Base-by-base conservation (phyloP, 2,888 invertebrate genomes). In the Anarsia innoxiella region DNA sequence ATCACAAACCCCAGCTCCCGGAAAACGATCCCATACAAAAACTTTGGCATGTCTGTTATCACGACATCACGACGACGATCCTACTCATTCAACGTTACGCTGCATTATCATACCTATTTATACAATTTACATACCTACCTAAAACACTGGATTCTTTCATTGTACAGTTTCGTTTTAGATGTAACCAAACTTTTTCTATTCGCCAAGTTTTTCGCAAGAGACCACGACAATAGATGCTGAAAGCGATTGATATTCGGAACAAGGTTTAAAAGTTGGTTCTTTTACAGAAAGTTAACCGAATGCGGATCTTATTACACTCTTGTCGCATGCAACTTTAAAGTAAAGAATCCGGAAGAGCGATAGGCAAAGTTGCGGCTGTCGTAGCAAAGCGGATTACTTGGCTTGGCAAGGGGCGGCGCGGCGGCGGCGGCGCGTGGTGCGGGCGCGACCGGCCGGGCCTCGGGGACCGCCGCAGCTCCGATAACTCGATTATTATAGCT, bases 251-350 rank as follows among this genome's bases (percentile, higher is more conserved):
- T 37, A 41, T 52, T 48, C 44, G 44, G 42, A 47, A 51, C 48
- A 44, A 52, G 50, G 48, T 48, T 48, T 48, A 34, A 37, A 54
- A 56, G 46, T 56, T 56, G 39, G 34, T 58, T 40, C 45, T 51
- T 42, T 59, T 51, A 54, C n/a, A 51, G 42, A 51, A 59, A 65
- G 56, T 59, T 63, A 48, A 44, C 49, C 53, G 49, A 56, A 55
- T 62, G 60, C 56, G 61, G 61, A 64, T 67, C 67, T 59, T 66
- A 67, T 70, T 68, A 70, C 62, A 66, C 59, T 66, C 68, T 72
- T 63, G 68, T 68, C 58, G 58, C 54, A 62, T 64, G 59, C 58
- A 67, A 75, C 61, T 72, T 74, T 69, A 60, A 66, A 71, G 66
- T 59, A 59, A 56, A 59, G 56, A 65, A 63, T 66, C 59, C 49